Evolutionary conservation across 2,888 invertebrate genomes (phyloP).

Genomic region (Tethea ocularis): DNA sequence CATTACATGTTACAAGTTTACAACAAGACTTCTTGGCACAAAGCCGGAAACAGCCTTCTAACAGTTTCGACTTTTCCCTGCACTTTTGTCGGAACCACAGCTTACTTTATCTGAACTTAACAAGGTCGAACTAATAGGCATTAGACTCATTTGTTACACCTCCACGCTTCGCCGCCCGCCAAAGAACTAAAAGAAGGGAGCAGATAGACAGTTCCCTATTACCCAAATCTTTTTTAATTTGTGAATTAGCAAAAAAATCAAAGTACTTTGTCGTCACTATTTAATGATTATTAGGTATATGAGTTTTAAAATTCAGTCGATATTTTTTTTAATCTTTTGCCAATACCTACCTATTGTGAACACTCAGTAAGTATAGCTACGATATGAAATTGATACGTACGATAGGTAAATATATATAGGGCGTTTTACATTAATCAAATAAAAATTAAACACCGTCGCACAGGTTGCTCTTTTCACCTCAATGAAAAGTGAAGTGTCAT

Average conservation of each 20-base stretch:
- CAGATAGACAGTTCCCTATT: constrained; percentile 55
- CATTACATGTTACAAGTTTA: too few species aligned
- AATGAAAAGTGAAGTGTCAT: constrained; percentile 78
- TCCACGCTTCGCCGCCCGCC: constrained; percentile 69
- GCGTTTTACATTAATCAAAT: constrained; percentile 32
- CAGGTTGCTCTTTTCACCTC: constrained; percentile 69
- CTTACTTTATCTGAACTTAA: constrained; percentile 74
- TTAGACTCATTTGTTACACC: constrained; percentile 76
- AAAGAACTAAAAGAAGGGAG: constrained; percentile 68
- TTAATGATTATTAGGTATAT: too few species aligned
- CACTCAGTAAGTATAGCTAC: too few species aligned
- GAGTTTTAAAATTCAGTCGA: too few species aligned
- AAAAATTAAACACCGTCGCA: constrained; percentile 34
- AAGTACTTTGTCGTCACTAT: too few species aligned
- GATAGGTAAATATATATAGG: constrained; percentile 16
- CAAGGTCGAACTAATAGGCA: constrained; percentile 78
- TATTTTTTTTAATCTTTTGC: too few species aligned
- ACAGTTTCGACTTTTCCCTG: constrained; percentile 56
- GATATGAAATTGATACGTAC: background rate
- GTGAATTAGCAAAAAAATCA: background rate
- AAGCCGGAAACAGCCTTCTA: constrained; percentile 21
- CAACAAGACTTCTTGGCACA: constrained; percentile 13
- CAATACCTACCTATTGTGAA: too few species aligned
- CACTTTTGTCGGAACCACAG: constrained; percentile 59
- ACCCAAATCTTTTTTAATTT: constrained; percentile 48